These are phyloP conservation scores for Aurelia sp. DNA, from an alignment of 30 jellyfish, hydroid and myxozoan species.

Conservation along the genomic window DNA sequence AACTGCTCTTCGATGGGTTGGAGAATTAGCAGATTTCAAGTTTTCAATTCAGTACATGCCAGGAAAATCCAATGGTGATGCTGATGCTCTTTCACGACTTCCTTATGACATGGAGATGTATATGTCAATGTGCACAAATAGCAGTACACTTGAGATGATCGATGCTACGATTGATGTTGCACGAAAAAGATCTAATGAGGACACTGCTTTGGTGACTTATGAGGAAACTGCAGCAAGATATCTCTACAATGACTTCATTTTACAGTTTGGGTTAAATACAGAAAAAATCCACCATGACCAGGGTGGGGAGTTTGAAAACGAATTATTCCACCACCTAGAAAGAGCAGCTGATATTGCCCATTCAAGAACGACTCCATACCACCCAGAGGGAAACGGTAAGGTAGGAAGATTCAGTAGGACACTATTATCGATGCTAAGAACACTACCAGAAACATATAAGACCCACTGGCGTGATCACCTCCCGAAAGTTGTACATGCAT, in stretches of 20 bases:
- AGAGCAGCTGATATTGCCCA: conserved; percentile 4
- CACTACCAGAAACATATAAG: no score
- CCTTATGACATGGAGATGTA: conserved; percentile 23
- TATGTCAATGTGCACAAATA: conserved; percentile 16
- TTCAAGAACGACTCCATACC: no score
- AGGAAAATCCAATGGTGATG: conserved; percentile 40
- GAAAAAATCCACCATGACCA: conserved; percentile 50
- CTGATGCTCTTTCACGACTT: conserved; percentile 26
- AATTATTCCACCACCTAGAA: no score
- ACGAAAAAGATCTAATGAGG: conserved; percentile 1
- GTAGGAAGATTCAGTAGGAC: no score
- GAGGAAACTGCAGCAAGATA: conserved; percentile 60
- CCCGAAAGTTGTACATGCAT: conserved; percentile 42
- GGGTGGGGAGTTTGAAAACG: no score
- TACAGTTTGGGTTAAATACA: conserved; percentile 55
- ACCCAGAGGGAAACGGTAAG: no score
- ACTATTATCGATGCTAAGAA: no score
- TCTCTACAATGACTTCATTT: conserved; percentile 33
- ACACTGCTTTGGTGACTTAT: conserved; percentile 34
- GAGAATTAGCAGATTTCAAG: conserved; percentile 47
- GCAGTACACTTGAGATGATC: not conserved
- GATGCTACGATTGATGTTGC: conserved; percentile 13
- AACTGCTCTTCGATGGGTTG: no score
- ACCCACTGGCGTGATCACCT: no score
- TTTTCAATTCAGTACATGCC: conserved; percentile 42